Base-by-base conservation (phyloP, 1,140 invertebrate species). In the Drosophila trapezifrons region DNA sequence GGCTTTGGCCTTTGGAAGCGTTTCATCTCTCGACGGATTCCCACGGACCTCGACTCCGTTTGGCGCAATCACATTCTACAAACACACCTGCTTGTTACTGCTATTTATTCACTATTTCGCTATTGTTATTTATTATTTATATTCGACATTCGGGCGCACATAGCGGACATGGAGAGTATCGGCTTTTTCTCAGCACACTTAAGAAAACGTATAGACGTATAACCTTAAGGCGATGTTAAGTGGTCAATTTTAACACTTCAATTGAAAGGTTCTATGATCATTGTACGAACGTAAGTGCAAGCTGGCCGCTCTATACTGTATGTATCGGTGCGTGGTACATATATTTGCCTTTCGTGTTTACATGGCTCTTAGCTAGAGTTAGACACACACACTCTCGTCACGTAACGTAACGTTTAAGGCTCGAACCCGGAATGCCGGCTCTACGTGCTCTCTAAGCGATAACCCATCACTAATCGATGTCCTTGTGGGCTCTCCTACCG, bases 211-310 rank as follows among this genome's bases (percentile, higher is more conserved):
- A 18, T 5, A 85, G 77, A 74, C 66, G 64, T 85, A 85, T 71
- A 86, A 83, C 83, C 83, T 87, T 82, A 86, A 86, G 76, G 76
- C 67, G 83, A 83, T 86, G 83, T 86, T 86, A 86, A 86, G 83
- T 86, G 79, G 83, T 52, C 78, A 86, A 86, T 86, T 86, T 87
- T 86, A 86, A 87, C 83, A 86, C 83, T 87, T 86, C 79, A 87
- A 86, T 86, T 87, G 81, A 86, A 82, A 80, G 76, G 71, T 86
- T 86, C 69, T 78, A 72, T 81, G 75, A 69, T 64, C 64, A 74
- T 65, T 64, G 56, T 64, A 29, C 51, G 20, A 54, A 37, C 51
- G 51, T 54, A 37, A 54, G 32, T 54, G 18, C 51, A 32, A 32
- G 29, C 29, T 32, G 51, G 15, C 15, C 37, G 37, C 51, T 54